Base-by-base conservation (phyloP, 2,888 invertebrate species). In the Dolichomitus sp. region DNA sequence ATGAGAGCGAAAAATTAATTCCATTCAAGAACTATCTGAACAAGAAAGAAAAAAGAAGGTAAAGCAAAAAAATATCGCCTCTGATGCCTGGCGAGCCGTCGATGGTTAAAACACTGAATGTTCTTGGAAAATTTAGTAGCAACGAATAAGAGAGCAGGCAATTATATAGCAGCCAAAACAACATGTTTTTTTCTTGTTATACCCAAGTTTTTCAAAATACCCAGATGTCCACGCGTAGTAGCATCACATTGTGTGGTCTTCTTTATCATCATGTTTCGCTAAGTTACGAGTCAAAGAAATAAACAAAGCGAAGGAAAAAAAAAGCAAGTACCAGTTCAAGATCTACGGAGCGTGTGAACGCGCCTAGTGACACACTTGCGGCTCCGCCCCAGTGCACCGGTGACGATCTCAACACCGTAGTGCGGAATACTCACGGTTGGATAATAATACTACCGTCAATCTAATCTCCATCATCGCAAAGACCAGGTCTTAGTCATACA, bases 301-400 rank as follows among this genome's bases (percentile, higher is more conserved):
- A 59, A 59, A 23, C 65, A 68, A 57, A 78, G 11, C 42, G 23
- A 61, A 63, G 17, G 50, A 52, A 63, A 42, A 45, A n/a, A 69
- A 37, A 54, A 42, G 59, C 59, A 37, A 45, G 70, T 12, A 48
- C n/a, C 50, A 45, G 80, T 83, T 83, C 66, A 68, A 79, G 54
- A 75, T 79, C 75, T 61, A 61, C 76, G 59, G 69, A 81, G 80
- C 76, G 80, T 77, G 80, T 57, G 80, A 83, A 83, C 76, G 63
- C 63, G 68, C 76, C 76, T 69, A 73, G 80, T 83, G 83, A 83
- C 83, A 83, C 66, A 83, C 83, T 80, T 80, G 40, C 57, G 27
- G 80, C 73, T 75, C 30, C 57, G 50, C 83, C 76, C 37, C 17
- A 23, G 37, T 66, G 42, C 50, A 11, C 40, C 33, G 17, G 40